Evolutionary conservation across 2,888 invertebrate species (phyloP).

Genomic region (Rhagium mordax): DNA sequence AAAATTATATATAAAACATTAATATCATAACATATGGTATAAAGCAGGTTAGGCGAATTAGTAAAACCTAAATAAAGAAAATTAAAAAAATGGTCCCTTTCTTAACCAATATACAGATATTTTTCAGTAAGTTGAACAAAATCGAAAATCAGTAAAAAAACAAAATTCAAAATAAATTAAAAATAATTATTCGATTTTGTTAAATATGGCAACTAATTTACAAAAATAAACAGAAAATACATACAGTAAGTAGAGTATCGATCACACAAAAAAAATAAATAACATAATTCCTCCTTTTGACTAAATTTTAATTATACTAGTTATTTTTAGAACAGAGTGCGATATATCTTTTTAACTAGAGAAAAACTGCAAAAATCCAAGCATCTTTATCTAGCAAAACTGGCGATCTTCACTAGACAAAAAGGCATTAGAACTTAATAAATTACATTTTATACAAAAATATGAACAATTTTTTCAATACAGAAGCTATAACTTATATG

Average conservation of each 20-base stretch:
- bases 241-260: slow-evolving; percentile 28
- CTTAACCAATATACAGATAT: slow-evolving; percentile 61
- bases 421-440: slow-evolving; percentile 50
- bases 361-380: slow-evolving; percentile 41
- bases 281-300: slow-evolving; percentile 27
- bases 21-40: slow-evolving; percentile 46
- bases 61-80: slow-evolving; percentile 61
- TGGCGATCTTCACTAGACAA: slow-evolving; percentile 60
- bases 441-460: slow-evolving; percentile 66
- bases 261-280: slow-evolving; percentile 46
- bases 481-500: slow-evolving; percentile 61
- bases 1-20: slow-evolving; percentile 44
- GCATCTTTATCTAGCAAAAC: slow-evolving; percentile 55
- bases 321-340: slow-evolving; percentile 22
- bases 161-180: slow-evolving; percentile 52
- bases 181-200: slow-evolving; percentile 54
- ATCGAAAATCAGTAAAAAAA: slow-evolving; percentile 48
- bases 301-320: slow-evolving; percentile 17
- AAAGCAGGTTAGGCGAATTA: slow-evolving; percentile 61
- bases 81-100: slow-evolving; percentile 66
- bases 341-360: slow-evolving; percentile 18
- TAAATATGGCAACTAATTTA: slow-evolving; percentile 63
- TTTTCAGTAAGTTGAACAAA: slow-evolving; percentile 53
- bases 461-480: slow-evolving; percentile 64
- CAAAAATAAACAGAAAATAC: slow-evolving; percentile 46